A percentile compares a stretch with the other conserved stretches of the same genome.
These are phyloP conservation scores for Epinotia nisella DNA, from an alignment of 2,888 invertebrate species.

Conservation along the genomic window DNA sequence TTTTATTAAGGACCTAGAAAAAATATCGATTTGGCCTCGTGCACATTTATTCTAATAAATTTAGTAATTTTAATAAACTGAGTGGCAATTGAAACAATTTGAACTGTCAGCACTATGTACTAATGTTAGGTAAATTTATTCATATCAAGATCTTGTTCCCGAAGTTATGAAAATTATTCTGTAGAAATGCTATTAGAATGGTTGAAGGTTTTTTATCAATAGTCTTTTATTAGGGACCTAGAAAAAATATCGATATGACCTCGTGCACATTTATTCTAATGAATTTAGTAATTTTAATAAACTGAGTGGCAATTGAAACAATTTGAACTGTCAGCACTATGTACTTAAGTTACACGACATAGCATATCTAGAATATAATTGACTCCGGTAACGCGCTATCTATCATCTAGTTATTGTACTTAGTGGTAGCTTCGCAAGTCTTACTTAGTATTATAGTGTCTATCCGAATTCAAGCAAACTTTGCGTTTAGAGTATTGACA, in stretches of 20 bases:
- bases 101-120: slow-evolving; percentile 49
- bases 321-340: slow-evolving; percentile 50
- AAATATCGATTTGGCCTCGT: slow-evolving; percentile 32
- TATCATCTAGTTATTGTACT: slow-evolving; percentile 79
- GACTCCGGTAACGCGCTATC: slow-evolving; percentile 72
- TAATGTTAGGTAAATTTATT: slow-evolving; percentile 44
- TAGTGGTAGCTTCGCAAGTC: slow-evolving; percentile 68
- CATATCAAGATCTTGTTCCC: slow-evolving; percentile 45
- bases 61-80: slow-evolving; percentile 10
- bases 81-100: slow-evolving; percentile 45
- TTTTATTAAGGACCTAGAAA: slow-evolving; percentile 11
- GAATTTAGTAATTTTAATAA: slow-evolving; percentile 19
- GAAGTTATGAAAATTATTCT: slow-evolving; percentile 40
- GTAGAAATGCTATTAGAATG: slow-evolving; percentile 38
- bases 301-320: slow-evolving; percentile 36
- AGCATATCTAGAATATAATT: slow-evolving; percentile 66
- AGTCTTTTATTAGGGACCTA: slow-evolving; percentile 3
- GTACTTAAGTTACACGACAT: slow-evolving; percentile 44
- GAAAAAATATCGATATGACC: slow-evolving; percentile 30
- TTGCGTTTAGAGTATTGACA: slow-evolving; percentile 39
- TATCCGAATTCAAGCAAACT: slow-evolving; percentile 29
- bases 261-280: slow-evolving; percentile 19
- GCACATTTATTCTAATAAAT: slow-evolving; percentile 17
- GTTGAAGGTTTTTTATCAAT: slow-evolving; percentile 16
- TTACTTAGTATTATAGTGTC: slow-evolving; percentile 46